Base-by-base conservation (phyloP, 2,888 invertebrate species). In the Agrotis clavis region DNA sequence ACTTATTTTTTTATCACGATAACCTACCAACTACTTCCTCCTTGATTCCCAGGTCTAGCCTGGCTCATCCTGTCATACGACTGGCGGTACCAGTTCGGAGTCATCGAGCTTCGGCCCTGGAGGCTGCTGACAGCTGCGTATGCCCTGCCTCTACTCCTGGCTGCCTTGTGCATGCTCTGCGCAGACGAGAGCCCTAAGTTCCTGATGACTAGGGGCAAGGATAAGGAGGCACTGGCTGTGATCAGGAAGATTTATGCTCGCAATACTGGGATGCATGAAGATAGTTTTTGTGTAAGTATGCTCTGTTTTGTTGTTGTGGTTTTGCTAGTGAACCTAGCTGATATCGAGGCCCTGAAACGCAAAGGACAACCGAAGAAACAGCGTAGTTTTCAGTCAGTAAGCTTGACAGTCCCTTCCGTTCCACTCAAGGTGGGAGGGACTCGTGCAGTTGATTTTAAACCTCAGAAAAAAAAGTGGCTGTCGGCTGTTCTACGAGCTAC, bases 181-280 rank as follows among this genome's bases (percentile, higher is more conserved):
- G 90, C 97, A 18, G 98, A 98, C 0, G 98, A 98, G 92, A 98
- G 98, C 87, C 98, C 98, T 0, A 98, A 98, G 91, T 98, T 97
- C 91, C 94, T 97, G 59, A 94, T 98, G 74, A 96, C 97, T 1
- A 97, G 97, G 83, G 97, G 97, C 0, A 95, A 96, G 74, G 92
- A 95, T 4, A 93, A 96, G 0, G 95, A 97, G 72, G 97, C 98
- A 0, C 86, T 98, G 74, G 89, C 90, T 0, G 90, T 95, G 2
- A 76, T 96, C 65, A 88, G 75, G 67, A 90, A 87, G 30, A 90
- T 96, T 4, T 95, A 93, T 75, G 74, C 91, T 2, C 81, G 82
- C 0, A 96, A 96, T 65, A 93, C 87, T 6, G 92, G 94, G 0
- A 51, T 86, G 45, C 72, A 87, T 2, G 85, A 85, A 48, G 90